Conservation (phyloP, 2,113 vertebrate genomes). For the Kobus ellipsiprymnus region DNA sequence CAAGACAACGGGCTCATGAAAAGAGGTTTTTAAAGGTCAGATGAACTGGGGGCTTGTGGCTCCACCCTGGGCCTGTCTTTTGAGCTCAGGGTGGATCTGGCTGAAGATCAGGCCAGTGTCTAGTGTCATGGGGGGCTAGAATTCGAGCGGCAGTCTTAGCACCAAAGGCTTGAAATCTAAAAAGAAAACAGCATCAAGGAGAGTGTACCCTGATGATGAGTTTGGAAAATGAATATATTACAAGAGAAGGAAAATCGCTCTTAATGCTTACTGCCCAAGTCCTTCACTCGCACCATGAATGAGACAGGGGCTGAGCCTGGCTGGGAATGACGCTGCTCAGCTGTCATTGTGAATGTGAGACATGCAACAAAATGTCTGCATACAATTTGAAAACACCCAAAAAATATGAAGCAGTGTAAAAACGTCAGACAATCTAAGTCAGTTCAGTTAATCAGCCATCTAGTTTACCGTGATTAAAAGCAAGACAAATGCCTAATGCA, state of each 20-base stretch:
- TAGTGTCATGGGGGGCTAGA: neutral
- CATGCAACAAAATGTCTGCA: neutral
- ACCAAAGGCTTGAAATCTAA: too few species aligned
- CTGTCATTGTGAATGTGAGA: neutral
- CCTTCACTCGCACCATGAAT: neutral
- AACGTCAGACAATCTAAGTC: neutral
- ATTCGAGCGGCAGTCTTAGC: neutral
- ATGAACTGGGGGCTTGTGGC: neutral
- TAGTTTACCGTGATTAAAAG: slow-evolving; percentile 4
- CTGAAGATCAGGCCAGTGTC: neutral
- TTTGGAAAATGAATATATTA: neutral
- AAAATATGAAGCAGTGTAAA: neutral
- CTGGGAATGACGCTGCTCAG: neutral
- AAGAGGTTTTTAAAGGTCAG: neutral
- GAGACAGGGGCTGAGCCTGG: neutral
- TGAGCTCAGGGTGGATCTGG: neutral
- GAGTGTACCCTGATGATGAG: accelerated
- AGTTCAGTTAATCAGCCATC: neutral
- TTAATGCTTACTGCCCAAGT: neutral
- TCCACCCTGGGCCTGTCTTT: neutral
- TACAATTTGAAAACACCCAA: neutral
- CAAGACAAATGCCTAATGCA: slow-evolving; percentile 5
- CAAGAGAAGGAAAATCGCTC: neutral
- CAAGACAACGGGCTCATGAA: neutral
- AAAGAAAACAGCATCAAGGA: neutral